A percentile compares a stretch with the other conserved stretches of the same genome.
These are phyloP conservation scores for Syngnathus scovelli DNA, from an alignment of 2,113 vertebrate species.

Conservation along the genomic window DNA sequence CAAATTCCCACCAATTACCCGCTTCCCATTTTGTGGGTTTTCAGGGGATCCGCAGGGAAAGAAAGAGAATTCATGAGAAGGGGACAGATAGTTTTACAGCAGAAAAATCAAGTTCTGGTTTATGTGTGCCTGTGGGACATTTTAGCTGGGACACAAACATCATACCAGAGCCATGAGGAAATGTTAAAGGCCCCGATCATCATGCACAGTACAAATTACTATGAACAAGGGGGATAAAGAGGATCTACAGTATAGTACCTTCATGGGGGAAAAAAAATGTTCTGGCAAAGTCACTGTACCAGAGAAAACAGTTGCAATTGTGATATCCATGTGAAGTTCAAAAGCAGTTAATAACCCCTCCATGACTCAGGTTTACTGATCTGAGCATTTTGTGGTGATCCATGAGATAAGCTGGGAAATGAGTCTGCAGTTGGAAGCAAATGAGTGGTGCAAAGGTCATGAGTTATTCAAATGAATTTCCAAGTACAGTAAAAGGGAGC, in stretches of 20 bases:
- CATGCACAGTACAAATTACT: constrained; percentile 13
- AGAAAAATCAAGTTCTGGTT: constrained; percentile 41
- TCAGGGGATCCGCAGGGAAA: constrained; percentile 17
- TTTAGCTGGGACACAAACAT: constrained; percentile 42
- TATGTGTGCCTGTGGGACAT: constrained; percentile 24
- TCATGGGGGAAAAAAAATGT: background rate
- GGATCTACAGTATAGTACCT: background rate
- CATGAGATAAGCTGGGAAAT: constrained; percentile 11
- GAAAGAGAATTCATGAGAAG: constrained; percentile 8
- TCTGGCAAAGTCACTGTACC: too few relatives aligned
- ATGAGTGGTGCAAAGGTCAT: background rate
- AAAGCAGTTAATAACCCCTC: too few relatives aligned
- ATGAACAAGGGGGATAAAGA: constrained; percentile 4
- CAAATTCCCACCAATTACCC: background rate
- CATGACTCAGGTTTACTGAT: too few relatives aligned
- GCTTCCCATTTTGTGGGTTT: background rate
- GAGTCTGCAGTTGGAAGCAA: constrained; percentile 11
- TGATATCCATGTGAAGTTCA: too few relatives aligned
- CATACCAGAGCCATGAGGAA: constrained; percentile 50
- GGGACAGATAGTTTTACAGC: constrained; percentile 47
- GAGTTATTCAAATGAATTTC: background rate
- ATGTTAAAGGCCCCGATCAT: constrained; percentile 26
- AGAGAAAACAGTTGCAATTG: too few relatives aligned
- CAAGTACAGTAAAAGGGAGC: background rate
- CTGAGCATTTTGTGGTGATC: constrained; percentile 17